phyloP scores from a whole-genome alignment of 2,888 invertebrate species.

The Coenonympha glycerion region DNA sequence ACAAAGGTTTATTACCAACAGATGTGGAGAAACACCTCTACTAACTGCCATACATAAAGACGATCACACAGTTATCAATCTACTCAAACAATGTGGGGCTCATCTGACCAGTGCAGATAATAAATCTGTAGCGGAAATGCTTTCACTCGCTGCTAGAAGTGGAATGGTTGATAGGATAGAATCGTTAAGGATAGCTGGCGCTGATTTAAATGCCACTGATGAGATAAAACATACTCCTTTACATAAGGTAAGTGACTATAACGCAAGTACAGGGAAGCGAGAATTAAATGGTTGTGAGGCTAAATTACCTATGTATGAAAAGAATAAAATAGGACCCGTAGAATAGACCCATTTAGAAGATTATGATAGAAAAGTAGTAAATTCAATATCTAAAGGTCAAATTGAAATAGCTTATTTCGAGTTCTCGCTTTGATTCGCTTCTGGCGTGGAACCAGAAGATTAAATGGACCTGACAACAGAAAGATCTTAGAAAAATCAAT shows the following conservation, averaged over 20 bases:
- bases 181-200: constrained; percentile 80
- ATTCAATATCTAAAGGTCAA: too few species aligned
- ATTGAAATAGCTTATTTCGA: too few species aligned
- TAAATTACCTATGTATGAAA: not conserved
- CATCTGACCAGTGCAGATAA: constrained; percentile 78
- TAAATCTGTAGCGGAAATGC: constrained; percentile 78
- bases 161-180: constrained; percentile 76
- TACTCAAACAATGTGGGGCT: constrained; percentile 84
- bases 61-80: constrained; percentile 77
- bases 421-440: too few species aligned
- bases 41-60: constrained; percentile 81
- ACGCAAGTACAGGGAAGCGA: not conserved
- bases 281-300: not conserved
- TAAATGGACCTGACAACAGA: too few species aligned
- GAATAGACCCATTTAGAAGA: too few species aligned
- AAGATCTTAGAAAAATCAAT: too few species aligned
- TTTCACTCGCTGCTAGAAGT: constrained; percentile 79
- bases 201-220: constrained; percentile 78
- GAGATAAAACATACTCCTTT: constrained; percentile 80
- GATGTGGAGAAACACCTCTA: constrained; percentile 81
- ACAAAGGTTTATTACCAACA: constrained; percentile 28
- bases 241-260: constrained; percentile 60
- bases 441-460: too few species aligned
- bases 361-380: too few species aligned
- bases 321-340: too few species aligned